Evolutionary conservation across 2,888 invertebrate species (phyloP).

Genomic region (Coelopa pilipes): DNA sequence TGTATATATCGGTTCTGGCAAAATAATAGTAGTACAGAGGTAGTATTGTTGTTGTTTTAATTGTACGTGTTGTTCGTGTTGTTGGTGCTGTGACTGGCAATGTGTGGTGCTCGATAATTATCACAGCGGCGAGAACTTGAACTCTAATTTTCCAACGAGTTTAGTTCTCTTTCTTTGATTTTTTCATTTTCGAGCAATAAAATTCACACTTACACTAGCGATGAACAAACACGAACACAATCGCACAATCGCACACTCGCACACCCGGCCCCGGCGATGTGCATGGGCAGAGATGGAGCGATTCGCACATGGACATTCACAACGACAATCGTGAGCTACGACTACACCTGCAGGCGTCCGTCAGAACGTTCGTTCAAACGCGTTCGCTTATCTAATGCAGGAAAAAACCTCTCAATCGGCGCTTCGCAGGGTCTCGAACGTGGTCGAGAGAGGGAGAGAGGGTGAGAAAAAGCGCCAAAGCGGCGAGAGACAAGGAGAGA

Average conservation of each 20-base stretch:
- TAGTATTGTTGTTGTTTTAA: no score
- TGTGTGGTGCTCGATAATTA: slow-evolving; percentile 14
- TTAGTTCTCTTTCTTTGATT: neutral
- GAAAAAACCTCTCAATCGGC: no score
- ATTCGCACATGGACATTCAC: neutral
- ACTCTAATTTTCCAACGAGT: slow-evolving; percentile 9
- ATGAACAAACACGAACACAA: neutral
- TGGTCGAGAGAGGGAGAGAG: neutral
- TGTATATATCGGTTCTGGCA: neutral
- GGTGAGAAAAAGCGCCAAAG: no score
- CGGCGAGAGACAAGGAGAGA: no score
- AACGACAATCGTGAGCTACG: neutral
- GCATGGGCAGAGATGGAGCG: neutral
- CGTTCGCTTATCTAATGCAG: no score
- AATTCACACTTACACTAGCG: neutral
- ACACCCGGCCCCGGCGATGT: no score
- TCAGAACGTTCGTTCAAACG: no score
- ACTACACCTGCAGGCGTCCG: no score
- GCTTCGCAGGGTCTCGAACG: no score
- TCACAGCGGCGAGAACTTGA: slow-evolving; percentile 35
- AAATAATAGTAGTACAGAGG: neutral
- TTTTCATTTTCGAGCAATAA: slow-evolving; percentile 12
- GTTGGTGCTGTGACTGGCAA: slow-evolving; percentile 15
- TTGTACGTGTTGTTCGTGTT: slow-evolving; percentile 15
- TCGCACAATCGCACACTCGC: neutral